phyloP scores from a whole-genome alignment of 1,140 invertebrate species.

The Oscheius sp. region DNA sequence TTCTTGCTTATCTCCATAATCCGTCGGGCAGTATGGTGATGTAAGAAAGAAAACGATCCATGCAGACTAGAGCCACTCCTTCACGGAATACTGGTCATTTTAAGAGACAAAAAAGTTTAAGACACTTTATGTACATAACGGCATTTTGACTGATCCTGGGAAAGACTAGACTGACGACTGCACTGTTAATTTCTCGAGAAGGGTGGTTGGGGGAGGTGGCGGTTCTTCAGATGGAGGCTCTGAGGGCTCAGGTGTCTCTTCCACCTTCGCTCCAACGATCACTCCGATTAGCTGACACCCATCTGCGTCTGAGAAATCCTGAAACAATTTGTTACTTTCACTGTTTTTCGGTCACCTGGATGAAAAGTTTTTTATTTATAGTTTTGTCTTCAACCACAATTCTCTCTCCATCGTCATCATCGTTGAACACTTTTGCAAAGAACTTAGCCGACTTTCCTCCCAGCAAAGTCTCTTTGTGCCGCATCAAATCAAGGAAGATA shows the following conservation, averaged over 20 bases:
- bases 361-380: background rate
- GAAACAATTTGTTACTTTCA: background rate
- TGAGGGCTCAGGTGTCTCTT: too few relatives aligned
- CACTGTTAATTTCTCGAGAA: background rate
- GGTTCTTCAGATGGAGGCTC: background rate
- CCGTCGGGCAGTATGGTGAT: background rate
- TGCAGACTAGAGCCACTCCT: too few relatives aligned
- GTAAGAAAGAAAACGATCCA: too few relatives aligned
- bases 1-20: background rate
- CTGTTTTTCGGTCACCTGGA: background rate
- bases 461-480: background rate
- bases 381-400: background rate
- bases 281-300: background rate
- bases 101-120: background rate
- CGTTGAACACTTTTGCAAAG: background rate
- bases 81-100: too few relatives aligned
- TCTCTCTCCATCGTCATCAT: background rate
- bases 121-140: background rate
- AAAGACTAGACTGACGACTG: background rate
- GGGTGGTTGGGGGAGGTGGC: too few relatives aligned
- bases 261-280: background rate
- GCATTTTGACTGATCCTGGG: too few relatives aligned
- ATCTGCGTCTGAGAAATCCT: background rate
- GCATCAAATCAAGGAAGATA: background rate
- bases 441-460: background rate